phyloP scores from a whole-genome alignment of 1,140 invertebrate genomes.

The Rhopalosiphum maidis region DNA sequence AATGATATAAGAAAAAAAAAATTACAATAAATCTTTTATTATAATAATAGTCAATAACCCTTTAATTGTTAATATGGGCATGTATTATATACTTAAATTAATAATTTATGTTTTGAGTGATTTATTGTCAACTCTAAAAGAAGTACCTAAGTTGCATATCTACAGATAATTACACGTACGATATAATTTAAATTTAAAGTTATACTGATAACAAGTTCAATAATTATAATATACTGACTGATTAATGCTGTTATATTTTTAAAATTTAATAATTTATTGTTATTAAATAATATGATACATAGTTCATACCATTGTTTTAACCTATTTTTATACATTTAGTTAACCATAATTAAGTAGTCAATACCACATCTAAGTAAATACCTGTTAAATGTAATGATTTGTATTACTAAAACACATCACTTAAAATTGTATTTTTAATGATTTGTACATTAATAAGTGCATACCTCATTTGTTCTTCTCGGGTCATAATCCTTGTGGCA shows the following conservation, averaged over 20 bases:
- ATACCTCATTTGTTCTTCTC: constrained; percentile 52
- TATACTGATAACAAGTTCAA: neutral
- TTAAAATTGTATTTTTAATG: neutral
- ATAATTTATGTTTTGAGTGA: too few relatives aligned
- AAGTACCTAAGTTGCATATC: neutral
- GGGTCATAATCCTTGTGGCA: constrained; percentile 24
- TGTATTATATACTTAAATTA: too few relatives aligned
- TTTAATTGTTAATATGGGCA: too few relatives aligned
- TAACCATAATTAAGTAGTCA: neutral
- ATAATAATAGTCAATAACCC: too few relatives aligned
- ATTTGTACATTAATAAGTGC: neutral
- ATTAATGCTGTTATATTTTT: neutral
- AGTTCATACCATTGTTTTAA: too few relatives aligned
- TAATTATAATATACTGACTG: neutral
- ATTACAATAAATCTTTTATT: too few relatives aligned
- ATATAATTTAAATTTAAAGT: neutral
- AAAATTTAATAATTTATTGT: neutral
- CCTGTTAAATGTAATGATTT: neutral
- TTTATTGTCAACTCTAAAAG: too few relatives aligned
- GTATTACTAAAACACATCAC: neutral
- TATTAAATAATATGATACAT: too few relatives aligned
- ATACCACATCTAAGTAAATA: neutral
- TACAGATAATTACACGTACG: neutral
- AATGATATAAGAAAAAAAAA: too few relatives aligned
- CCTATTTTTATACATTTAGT: neutral